Conservation (phyloP, 2,113 vertebrate species). For the Dendropsophus ebraccatus region DNA sequence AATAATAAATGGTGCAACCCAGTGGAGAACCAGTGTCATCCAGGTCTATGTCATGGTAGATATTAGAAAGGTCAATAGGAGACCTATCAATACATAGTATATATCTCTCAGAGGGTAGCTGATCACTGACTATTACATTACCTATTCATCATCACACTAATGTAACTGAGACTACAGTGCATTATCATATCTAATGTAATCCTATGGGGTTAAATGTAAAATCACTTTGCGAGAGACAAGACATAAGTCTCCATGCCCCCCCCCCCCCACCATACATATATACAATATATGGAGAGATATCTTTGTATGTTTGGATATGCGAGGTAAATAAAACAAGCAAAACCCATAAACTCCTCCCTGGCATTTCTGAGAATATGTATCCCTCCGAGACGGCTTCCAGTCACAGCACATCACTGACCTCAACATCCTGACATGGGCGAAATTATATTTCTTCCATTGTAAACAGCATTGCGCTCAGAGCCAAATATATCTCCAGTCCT, state of each 20-base stretch:
- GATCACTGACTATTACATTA: no score
- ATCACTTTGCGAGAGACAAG: neutral
- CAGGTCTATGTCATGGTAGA: no score
- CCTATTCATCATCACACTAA: neutral
- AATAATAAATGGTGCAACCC: no score
- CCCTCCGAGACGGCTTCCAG: constrained; percentile 31
- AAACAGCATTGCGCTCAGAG: constrained; percentile 6
- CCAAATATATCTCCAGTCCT: constrained; percentile 37
- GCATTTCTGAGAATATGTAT: constrained; percentile 31
- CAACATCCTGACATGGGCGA: neutral
- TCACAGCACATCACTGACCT: constrained; percentile 42
- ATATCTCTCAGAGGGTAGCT: no score
- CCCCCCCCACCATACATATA: neutral
- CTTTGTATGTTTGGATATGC: neutral
- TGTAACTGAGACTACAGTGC: neutral
- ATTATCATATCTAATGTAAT: neutral
- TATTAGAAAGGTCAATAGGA: no score
- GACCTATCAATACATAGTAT: no score
- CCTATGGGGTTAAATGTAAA: neutral
- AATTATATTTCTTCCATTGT: constrained; percentile 16
- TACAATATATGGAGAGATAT: neutral
- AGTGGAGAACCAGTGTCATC: no score
- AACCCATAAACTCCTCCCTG: neutral
- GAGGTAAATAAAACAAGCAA: neutral
- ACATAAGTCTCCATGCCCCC: neutral